Percentiles rank a stretch among this genome's conserved stretches.
phyloP scores from a whole-genome alignment of 2,888 invertebrate genomes.

The Coelinius sp. region DNA sequence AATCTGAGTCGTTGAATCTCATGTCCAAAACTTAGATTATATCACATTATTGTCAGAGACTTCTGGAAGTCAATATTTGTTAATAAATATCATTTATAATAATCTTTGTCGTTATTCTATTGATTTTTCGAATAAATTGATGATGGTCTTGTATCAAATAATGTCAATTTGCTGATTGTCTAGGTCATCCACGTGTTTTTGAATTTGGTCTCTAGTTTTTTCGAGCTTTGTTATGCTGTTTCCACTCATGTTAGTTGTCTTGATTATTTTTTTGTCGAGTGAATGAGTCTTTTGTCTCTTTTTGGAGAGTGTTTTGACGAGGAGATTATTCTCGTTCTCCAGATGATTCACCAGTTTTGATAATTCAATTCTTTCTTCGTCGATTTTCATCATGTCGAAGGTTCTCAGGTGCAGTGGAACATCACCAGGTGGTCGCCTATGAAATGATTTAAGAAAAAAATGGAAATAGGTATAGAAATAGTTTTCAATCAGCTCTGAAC shows the following conservation, averaged over 20 bases:
- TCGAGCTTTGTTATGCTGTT: conserved; percentile 44
- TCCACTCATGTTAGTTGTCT: conserved; percentile 39
- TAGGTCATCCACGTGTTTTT: not conserved
- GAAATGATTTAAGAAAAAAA: too few species aligned
- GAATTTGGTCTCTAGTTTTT: conserved; percentile 39
- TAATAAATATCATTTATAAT: not conserved
- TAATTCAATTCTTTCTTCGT: conserved; percentile 51
- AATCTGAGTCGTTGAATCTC: not conserved
- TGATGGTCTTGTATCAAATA: too few species aligned
- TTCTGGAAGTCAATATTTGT: not conserved
- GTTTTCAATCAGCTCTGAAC: not conserved
- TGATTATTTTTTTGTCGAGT: conserved; percentile 44
- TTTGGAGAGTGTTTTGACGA: conserved; percentile 51
- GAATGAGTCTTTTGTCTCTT: conserved; percentile 46
- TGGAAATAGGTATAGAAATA: too few species aligned
- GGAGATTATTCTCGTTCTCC: conserved; percentile 56
- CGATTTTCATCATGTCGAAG: conserved; percentile 55
- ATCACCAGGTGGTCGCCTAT: conserved; percentile 64
- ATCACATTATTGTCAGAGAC: not conserved
- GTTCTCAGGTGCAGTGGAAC: conserved; percentile 57
- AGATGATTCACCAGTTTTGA: conserved; percentile 49
- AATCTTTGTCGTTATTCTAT: not conserved
- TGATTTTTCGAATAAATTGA: not conserved
- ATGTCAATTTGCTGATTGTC: not conserved
- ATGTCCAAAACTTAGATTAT: not conserved